phyloP scores from a whole-genome alignment of 2,113 vertebrate species.

The Engystomops pustulosus region DNA sequence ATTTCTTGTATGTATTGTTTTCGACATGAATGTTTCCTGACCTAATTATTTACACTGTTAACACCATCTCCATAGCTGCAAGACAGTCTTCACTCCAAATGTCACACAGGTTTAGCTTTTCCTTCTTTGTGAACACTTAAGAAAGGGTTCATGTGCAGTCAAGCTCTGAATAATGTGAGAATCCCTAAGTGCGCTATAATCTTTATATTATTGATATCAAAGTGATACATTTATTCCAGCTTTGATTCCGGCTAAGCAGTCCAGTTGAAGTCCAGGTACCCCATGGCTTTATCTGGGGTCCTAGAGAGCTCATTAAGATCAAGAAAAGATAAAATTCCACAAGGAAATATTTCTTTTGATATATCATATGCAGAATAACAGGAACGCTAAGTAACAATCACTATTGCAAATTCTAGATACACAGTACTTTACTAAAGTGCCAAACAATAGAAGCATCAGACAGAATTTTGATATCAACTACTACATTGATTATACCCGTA shows the following conservation, averaged over 20 bases:
- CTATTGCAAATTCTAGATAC: constrained; percentile 7
- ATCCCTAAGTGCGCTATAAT: constrained; percentile 26
- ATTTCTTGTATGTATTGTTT: background rate
- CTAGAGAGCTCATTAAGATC: background rate
- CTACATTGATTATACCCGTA: background rate
- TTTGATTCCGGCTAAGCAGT: background rate
- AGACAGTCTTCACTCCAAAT: constrained; percentile 53
- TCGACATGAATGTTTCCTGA: constrained; percentile 38
- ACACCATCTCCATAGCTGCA: constrained; percentile 52
- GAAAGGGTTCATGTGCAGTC: constrained; percentile 42
- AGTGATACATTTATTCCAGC: background rate
- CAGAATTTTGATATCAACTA: background rate
- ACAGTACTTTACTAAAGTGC: constrained; percentile 3
- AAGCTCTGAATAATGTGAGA: constrained; percentile 21
- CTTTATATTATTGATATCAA: constrained; percentile 20
- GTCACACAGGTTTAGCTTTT: constrained; percentile 40
- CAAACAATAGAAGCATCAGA: constrained; percentile 4
- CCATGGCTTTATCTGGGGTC: background rate
- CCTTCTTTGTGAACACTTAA: constrained; percentile 21
- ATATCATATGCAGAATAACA: background rate
- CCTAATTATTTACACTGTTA: constrained; percentile 39
- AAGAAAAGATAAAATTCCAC: background rate
- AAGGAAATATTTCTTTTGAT: background rate
- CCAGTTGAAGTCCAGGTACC: background rate
- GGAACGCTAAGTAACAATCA: background rate